These are phyloP conservation scores for Hirudo medicinalis DNA, from an alignment of 1,140 invertebrate species.

Conservation along the genomic window DNA sequence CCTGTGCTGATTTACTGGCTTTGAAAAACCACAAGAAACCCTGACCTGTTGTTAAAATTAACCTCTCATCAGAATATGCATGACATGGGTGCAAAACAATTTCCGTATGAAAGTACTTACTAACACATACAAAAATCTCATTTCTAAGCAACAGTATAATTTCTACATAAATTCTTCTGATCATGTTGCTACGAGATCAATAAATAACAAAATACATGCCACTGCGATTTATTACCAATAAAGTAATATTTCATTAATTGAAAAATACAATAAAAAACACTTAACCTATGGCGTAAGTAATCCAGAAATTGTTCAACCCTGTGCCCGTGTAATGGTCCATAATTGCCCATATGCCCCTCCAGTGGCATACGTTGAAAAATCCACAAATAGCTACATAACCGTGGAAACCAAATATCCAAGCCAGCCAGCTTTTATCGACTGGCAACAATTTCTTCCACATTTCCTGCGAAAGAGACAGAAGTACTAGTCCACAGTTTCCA, in stretches of 20 bases:
- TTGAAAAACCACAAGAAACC: not conserved
- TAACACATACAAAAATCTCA: too few relatives aligned
- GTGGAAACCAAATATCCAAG: conserved; percentile 11
- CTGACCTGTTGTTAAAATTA: conserved; percentile 6
- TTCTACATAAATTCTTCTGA: conserved; percentile 4
- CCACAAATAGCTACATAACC: not conserved
- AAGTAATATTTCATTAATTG: not conserved
- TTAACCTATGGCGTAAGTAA: conserved; percentile 2
- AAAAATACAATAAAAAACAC: not conserved
- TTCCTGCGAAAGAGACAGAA: conserved; percentile 1
- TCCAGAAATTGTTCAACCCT: not conserved
- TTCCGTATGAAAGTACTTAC: too few relatives aligned
- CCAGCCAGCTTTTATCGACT: not conserved
- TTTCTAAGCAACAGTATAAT: not conserved
- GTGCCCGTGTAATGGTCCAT: conserved; percentile 13
- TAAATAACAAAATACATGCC: not conserved
- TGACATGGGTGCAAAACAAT: too few relatives aligned
- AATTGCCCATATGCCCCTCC: conserved; percentile 11
- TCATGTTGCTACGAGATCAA: not conserved
- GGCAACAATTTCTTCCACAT: conserved; percentile 10
- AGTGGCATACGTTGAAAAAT: conserved; percentile 14
- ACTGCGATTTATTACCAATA: not conserved
- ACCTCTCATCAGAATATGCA: not conserved
- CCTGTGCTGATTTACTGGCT: conserved; percentile 1
- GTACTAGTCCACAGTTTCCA: conserved; percentile 8